Base-by-base conservation (phyloP, 2,797 vertebrate genomes). In the Caiman crocodilus region DNA sequence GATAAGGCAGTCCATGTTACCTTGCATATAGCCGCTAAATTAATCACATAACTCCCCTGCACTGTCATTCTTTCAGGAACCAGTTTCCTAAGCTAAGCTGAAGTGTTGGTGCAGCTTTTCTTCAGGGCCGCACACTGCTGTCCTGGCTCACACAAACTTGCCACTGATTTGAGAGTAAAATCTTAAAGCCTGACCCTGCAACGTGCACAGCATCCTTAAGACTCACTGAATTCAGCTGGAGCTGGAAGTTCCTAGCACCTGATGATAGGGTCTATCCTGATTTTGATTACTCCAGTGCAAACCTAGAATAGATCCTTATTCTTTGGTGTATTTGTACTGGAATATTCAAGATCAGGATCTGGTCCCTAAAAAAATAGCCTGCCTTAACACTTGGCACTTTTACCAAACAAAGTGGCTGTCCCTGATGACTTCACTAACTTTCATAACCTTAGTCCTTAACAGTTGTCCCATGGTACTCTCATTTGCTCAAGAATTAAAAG, bases 331-430 rank as follows among this genome's bases (percentile, higher is more conserved):
- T 60, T 35, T 13, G 32, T 12, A 61, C 3, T 12, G 10, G 35
- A 12, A 11, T 25, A 61, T 20, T 26, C 76, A 42, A 10, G 6
- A 59, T 61, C 23, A 61, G 59, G 35, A 35, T 26, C 35, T n/a
- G 10, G 28, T 42, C n/a, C 25, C n/a, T 7, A 11, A 59, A 18
- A 79, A 3, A 81, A 6, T 0, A 81, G n/a, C 64, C 0, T 3
- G 60, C 71, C 30, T 63, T 61, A 64, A 11, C 61, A 25, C 3
- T 0, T 28, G n/a, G 78, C 55, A 55, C 14, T 13, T 21, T 32
- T 11, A 20, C 86, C 74, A 65, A 65, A 30, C 1, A 17, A 42
- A 56, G 26, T 10, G 8, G 10, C 23, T 17, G 76, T 25, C 21
- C 35, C 32, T 15, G 58, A 14, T 42, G 56, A 35, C 20, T 10